Conservation (phyloP, 2,113 vertebrate species). For the Lonchura striata region DNA sequence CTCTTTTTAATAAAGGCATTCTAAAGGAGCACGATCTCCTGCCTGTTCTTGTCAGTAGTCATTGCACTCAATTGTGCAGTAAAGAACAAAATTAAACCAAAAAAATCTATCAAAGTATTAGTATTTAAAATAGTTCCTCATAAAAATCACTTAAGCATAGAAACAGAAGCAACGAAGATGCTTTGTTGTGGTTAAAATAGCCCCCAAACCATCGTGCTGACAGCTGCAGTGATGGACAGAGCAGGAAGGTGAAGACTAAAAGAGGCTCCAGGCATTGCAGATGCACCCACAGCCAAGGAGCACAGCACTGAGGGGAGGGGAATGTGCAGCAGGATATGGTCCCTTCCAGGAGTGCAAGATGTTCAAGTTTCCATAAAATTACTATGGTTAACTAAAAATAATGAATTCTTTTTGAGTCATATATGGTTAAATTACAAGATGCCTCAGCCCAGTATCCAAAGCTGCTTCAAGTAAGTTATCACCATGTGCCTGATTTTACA, state of each 20-base stretch:
- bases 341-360: background rate
- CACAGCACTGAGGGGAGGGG: background rate
- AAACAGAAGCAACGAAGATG: background rate
- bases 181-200: background rate
- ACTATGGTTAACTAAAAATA: background rate
- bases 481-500: background rate
- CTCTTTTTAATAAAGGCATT: too few species aligned
- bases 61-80: too few species aligned
- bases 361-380: background rate
- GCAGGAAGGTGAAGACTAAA: background rate
- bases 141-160: background rate
- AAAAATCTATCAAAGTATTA: background rate
- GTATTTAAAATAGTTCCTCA: background rate
- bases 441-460: accelerated
- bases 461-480: background rate
- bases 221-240: background rate
- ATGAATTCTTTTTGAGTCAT: background rate
- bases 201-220: accelerated
- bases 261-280: background rate
- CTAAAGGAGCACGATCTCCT: too few species aligned
- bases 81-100: background rate
- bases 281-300: background rate
- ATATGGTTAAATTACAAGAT: background rate
- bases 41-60: too few species aligned
- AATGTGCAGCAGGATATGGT: background rate